Conservation (phyloP, 2,113 vertebrate species). For the Lasiurus borealis region DNA sequence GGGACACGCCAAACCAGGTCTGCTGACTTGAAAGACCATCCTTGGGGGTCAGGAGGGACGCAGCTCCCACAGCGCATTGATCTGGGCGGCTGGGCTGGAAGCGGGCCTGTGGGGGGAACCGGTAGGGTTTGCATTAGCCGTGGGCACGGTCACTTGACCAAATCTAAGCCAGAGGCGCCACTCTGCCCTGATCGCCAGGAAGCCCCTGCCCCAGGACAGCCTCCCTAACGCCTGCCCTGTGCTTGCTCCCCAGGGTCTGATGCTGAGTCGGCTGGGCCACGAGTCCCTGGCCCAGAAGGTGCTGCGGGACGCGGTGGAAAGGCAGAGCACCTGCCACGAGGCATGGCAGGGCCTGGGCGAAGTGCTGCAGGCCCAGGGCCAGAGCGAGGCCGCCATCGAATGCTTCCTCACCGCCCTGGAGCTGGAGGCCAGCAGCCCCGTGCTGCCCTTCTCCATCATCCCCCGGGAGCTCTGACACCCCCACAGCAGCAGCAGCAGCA, state of each 20-base stretch:
- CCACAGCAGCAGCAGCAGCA: fast-evolving
- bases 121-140: background rate
- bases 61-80: background rate
- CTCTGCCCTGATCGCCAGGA: background rate
- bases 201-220: too few species aligned
- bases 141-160: background rate
- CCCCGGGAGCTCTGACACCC: slow-evolving; percentile 93
- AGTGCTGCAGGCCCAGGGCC: slow-evolving; percentile 93
- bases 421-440: slow-evolving; percentile 96
- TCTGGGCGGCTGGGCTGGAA: background rate
- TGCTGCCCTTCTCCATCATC: slow-evolving; percentile 95
- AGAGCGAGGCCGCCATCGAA: slow-evolving; percentile 92
- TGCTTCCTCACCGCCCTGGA: slow-evolving; percentile 97
- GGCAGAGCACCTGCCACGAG: slow-evolving; percentile 93
- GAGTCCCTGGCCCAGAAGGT: slow-evolving; percentile 95
- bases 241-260: slow-evolving; percentile 90
- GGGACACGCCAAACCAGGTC: background rate
- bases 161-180: background rate
- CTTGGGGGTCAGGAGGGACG: background rate
- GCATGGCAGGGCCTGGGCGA: slow-evolving; percentile 97
- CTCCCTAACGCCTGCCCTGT: background rate
- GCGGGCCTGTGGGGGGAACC: background rate
- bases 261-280: slow-evolving; percentile 92
- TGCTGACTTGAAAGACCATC: background rate
- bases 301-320: slow-evolving; percentile 93